phyloP scores from a whole-genome alignment of 2,888 invertebrate genomes.

The Drosophila helvetica region DNA sequence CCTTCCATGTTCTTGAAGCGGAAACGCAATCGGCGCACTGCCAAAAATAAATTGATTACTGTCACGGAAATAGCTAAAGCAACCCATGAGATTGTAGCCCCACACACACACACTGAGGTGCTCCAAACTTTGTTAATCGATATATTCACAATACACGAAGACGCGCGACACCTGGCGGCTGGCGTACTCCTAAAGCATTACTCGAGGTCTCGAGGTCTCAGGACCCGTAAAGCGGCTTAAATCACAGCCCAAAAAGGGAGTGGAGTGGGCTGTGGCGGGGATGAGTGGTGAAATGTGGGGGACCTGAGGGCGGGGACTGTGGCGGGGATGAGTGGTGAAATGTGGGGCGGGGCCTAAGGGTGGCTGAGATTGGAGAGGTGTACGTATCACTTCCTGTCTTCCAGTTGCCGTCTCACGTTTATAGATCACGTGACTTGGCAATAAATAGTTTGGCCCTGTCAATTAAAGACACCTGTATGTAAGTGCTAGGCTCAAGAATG shows the following conservation, averaged over 20 bases:
- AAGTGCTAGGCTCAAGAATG: conserved; percentile 12
- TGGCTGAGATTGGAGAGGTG: not conserved
- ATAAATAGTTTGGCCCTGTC: conserved; percentile 73
- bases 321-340: too few relatives aligned
- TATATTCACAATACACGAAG: conserved; percentile 39
- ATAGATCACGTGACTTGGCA: conserved; percentile 75
- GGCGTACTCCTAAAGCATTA: not conserved
- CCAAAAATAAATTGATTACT: conserved; percentile 84
- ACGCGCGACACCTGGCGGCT: conserved; percentile 5
- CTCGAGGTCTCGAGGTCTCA: conserved; percentile 4
- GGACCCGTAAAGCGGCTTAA: conserved; percentile 54
- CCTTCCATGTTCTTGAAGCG: conserved; percentile 56
- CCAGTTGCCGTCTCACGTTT: conserved; percentile 40
- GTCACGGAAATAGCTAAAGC: conserved; percentile 82
- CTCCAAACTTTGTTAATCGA: conserved; percentile 69
- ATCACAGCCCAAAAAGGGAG: conserved; percentile 38
- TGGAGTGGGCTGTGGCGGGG: too few relatives aligned
- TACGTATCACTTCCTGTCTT: conserved; percentile 15
- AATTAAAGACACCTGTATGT: conserved; percentile 74
- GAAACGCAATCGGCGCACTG: conserved; percentile 80
- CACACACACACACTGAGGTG: conserved; percentile 24
- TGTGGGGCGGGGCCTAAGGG: not conserved
- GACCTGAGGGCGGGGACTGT: not conserved
- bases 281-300: too few relatives aligned
- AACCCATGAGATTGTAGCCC: conserved; percentile 5